Base-by-base conservation (phyloP, 1,140 invertebrate genomes). In the Penaeus indicus region DNA sequence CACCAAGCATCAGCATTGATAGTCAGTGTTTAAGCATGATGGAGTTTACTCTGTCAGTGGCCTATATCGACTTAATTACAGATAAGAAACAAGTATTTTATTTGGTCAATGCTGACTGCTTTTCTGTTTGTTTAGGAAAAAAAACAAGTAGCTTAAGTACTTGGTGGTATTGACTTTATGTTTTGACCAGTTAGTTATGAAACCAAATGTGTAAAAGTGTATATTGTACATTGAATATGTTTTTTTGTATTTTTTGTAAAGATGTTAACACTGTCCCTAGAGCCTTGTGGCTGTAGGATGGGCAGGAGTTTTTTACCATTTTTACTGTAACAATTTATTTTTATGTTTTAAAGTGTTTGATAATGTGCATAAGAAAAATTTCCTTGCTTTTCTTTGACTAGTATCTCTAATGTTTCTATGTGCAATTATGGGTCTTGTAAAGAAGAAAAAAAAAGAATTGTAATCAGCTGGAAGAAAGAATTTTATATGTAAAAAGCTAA, bases 171-270 rank as follows among this genome's bases (percentile, higher is more conserved):
- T 69, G 25, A 67, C 63, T 67, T 84, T 84, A 72, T 72, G 82
- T 84, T 86, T 69, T 86, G 75, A 86, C 84, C 84, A 86, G 84
- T 83, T 83, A 83, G 22, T 86, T 86, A 79, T 38, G 63, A 85
- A 86, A 79, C 84, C 75, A 79, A 79, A 79, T 86, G 75, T 84
- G 62, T 84, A 86, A 86, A 86, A 62, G 75, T 86, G 84, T 86
- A 86, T 86, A 86, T 86, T 86, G 84, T 86, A 86, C 72, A 86
- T 86, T 86, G 72, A 72, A 72, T 72, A 84, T 62, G 72, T 78
- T 86, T 80, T 54, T 86, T 86, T 86, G 84, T 86, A 86, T 86
- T 79, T 86, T 86, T 86, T 86, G 84, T 86, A 86, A 86, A 86
- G 75, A 86, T 86, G 62, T 86, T 86, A 78, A 86, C 72, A 38